These are phyloP conservation scores for Thalassophryne amazonica DNA, from an alignment of 2,797 vertebrate species.

Conservation along the genomic window DNA sequence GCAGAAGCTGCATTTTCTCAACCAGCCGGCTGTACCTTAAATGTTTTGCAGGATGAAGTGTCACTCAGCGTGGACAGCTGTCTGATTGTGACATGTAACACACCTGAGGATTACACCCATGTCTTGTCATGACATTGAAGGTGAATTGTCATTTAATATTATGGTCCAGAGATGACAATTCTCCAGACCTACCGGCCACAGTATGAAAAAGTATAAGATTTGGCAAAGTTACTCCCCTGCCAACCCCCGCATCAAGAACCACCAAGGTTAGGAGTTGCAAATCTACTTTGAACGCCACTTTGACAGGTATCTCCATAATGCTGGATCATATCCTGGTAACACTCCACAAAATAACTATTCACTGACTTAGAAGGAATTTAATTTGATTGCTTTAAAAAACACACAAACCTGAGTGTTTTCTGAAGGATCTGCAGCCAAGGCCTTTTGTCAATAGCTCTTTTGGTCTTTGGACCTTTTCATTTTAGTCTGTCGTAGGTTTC, in stretches of 20 bases:
- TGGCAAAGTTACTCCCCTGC: conserved; percentile 49
- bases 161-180: conserved; percentile 55
- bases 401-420: too few relatives aligned
- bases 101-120: conserved; percentile 53
- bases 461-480: neutral
- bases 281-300: conserved; percentile 63
- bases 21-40: conserved; percentile 33
- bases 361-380: neutral
- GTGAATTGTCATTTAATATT: conserved; percentile 77
- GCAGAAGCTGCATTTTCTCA: conserved; percentile 3
- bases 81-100: conserved; percentile 48
- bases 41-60: conserved; percentile 29
- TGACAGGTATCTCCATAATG: conserved; percentile 64
- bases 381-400: too few relatives aligned
- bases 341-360: neutral
- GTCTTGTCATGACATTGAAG: conserved; percentile 66
- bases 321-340: too few relatives aligned
- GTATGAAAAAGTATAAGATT: conserved; percentile 46
- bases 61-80: conserved; percentile 56
- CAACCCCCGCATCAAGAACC: conserved; percentile 25
- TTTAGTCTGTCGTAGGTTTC: neutral
- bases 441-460: neutral
- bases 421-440: neutral
- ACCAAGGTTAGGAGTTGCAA: conserved; percentile 57
- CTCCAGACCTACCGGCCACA: conserved; percentile 42